These are phyloP conservation scores for Thumatha senex DNA, from an alignment of 2,888 invertebrate genomes.

Conservation along the genomic window DNA sequence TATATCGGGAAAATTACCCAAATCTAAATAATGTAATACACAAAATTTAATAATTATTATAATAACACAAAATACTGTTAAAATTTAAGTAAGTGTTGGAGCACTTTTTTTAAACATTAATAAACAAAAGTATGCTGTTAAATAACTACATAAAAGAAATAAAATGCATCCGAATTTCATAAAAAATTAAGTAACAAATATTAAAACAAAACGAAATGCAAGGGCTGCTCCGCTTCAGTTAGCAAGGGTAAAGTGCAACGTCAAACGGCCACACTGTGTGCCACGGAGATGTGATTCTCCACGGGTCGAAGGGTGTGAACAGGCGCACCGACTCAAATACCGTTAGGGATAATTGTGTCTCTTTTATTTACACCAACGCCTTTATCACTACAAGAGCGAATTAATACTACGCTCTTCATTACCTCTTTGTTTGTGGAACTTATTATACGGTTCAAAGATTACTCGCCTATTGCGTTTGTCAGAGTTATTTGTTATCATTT, in stretches of 20 bases:
- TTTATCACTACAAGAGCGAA: conserved; percentile 45
- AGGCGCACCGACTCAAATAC: conserved; percentile 61
- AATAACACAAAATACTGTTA: too few species aligned
- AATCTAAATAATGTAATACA: conserved; percentile 2
- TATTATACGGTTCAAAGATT: conserved; percentile 25
- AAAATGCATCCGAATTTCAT: background rate
- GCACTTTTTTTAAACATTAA: too few species aligned
- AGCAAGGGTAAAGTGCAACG: conserved; percentile 11
- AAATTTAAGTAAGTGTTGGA: too few species aligned
- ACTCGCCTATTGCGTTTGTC: conserved; percentile 22
- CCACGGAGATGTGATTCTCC: conserved; percentile 52
- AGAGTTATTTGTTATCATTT: conserved; percentile 22
- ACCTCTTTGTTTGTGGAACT: conserved; percentile 27
- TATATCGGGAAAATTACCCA: conserved; percentile 21
- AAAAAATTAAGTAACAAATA: background rate
- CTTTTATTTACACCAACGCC: conserved; percentile 62
- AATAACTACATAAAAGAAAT: background rate
- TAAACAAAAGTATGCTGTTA: too few species aligned
- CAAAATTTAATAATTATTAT: too few species aligned
- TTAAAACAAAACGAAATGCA: conserved; percentile 1
- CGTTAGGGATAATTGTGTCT: conserved; percentile 68
- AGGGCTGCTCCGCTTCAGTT: conserved; percentile 5
- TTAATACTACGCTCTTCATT: conserved; percentile 35
- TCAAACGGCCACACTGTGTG: conserved; percentile 42
- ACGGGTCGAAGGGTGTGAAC: conserved; percentile 63